phyloP scores from a whole-genome alignment of 64 coral and sea anemone genomes.

The Porites australiensis region DNA sequence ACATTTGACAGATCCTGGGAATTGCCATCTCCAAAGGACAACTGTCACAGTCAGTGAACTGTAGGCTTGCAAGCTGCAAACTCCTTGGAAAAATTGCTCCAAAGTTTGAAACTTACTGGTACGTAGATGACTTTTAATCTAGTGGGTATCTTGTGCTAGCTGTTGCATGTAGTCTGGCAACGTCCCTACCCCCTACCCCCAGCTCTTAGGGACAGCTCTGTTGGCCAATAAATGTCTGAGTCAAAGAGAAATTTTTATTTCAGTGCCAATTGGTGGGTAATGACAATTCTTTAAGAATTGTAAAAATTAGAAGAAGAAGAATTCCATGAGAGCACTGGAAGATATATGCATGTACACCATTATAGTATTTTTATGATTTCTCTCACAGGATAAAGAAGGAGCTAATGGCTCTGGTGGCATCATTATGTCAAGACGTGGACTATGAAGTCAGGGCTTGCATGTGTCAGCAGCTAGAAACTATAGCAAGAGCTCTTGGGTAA shows the following conservation, averaged over 20 bases:
- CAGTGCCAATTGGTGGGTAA: no score
- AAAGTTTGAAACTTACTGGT: slow-evolving; percentile 98
- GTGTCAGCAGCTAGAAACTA: slow-evolving; percentile 88
- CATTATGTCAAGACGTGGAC: slow-evolving; percentile 98
- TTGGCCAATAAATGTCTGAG: no score
- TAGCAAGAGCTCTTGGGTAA: slow-evolving; percentile 97
- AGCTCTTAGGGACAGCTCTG: no score
- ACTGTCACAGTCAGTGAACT: slow-evolving; percentile 91
- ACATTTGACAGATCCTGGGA: slow-evolving; percentile 71
- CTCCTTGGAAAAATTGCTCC: slow-evolving; percentile 86
- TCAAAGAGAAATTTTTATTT: no score
- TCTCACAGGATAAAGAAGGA: slow-evolving; percentile 96
- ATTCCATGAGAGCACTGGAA: neutral
- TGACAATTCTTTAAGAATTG: no score
- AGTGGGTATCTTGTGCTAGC: no score
- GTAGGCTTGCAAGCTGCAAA: slow-evolving; percentile 95
- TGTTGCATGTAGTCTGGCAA: no score
- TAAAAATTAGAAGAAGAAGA: neutral
- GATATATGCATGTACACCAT: neutral
- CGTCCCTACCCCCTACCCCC: no score
- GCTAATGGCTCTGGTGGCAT: slow-evolving; percentile 85
- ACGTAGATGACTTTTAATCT: neutral
- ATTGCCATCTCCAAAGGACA: slow-evolving; percentile 96
- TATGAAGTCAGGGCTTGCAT: slow-evolving; percentile 99
- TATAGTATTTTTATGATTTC: neutral